Percentiles rank a stretch among this genome's conserved stretches.
phyloP scores from a whole-genome alignment of 1,140 invertebrate species.

The Trichonephila inaurata region DNA sequence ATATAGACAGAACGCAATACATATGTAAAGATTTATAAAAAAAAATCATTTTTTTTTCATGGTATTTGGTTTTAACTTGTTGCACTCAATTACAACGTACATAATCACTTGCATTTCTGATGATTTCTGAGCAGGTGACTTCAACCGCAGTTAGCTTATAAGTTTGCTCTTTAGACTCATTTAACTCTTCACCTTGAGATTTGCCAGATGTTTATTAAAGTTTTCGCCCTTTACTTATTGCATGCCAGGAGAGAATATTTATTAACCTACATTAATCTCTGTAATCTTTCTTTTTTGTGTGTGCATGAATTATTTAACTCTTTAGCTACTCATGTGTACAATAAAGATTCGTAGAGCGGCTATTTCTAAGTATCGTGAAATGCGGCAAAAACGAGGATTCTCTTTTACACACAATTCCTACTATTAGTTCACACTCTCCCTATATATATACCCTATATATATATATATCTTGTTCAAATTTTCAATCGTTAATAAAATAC shows the following conservation, averaged over 20 bases:
- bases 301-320: neutral
- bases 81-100: conserved; percentile 18
- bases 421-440: too few species aligned
- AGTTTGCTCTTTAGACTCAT: conserved; percentile 38
- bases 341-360: neutral
- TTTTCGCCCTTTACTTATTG: neutral
- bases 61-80: conserved; percentile 10
- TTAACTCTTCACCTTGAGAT: conserved; percentile 49
- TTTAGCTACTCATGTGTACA: neutral
- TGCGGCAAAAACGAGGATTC: too few species aligned
- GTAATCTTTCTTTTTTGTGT: neutral
- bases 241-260: neutral
- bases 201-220: conserved; percentile 44
- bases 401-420: too few species aligned
- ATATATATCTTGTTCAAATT: too few species aligned
- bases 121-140: neutral
- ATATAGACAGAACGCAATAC: neutral
- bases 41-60: neutral
- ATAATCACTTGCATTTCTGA: neutral
- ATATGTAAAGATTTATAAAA: neutral
- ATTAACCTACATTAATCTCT: conserved; percentile 18
- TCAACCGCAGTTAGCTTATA: conserved; percentile 34
- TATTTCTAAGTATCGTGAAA: neutral
- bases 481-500: too few species aligned
- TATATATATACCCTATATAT: too few species aligned